Percentiles rank a stretch among this genome's conserved stretches.
Conservation (phyloP, 2,113 vertebrate species). For the Genyomyrus donnyi region DNA sequence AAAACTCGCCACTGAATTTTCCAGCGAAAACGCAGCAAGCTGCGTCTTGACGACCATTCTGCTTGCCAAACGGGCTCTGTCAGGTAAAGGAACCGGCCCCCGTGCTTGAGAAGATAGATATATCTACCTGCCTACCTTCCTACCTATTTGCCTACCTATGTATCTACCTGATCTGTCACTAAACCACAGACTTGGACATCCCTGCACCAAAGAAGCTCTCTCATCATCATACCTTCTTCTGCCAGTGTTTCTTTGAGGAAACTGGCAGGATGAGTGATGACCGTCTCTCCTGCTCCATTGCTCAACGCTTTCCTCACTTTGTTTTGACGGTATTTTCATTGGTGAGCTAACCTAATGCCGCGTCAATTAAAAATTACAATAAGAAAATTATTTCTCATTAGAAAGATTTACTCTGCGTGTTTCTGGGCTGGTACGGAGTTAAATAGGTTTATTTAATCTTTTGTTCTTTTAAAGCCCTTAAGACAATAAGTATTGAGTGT, state of each 20-base stretch:
- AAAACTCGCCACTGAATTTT: constrained; percentile 45
- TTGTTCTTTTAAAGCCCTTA: not conserved
- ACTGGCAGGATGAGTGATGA: not conserved
- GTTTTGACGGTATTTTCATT: not conserved
- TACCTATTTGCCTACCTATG: not conserved
- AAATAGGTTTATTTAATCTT: not conserved
- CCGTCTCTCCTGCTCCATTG: not conserved
- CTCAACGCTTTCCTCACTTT: not conserved
- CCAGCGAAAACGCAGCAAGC: constrained; percentile 56
- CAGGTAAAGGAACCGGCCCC: not conserved
- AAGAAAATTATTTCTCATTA: not conserved
- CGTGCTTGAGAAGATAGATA: not conserved
- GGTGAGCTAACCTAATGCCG: not conserved
- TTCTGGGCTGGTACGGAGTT: not conserved
- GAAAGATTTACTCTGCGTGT: not conserved
- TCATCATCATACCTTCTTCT: not conserved
- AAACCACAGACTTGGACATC: not conserved
- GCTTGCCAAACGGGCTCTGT: not conserved
- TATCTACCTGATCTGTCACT: not conserved
- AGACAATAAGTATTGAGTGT: not conserved
- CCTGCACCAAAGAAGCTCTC: not conserved
- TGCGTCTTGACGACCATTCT: constrained; percentile 47
- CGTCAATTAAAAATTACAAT: not conserved
- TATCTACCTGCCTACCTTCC: not conserved
- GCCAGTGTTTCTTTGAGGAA: not conserved